A percentile compares a stretch with the other conserved stretches of the same genome.
These are phyloP conservation scores for Deilephila elpenor DNA, from an alignment of 2,888 invertebrate species.

Conservation along the genomic window DNA sequence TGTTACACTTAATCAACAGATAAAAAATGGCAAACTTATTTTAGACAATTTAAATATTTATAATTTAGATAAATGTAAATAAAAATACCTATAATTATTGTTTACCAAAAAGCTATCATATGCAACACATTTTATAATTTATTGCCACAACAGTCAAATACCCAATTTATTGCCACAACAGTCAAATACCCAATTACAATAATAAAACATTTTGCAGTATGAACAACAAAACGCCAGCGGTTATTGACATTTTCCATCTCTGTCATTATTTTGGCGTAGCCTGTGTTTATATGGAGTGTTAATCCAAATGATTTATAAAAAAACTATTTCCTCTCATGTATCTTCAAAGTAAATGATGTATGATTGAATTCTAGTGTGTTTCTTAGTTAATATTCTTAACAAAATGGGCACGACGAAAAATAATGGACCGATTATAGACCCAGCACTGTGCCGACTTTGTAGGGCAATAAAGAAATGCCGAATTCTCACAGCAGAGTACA, in stretches of 20 bases:
- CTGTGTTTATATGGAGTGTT: constrained; percentile 13
- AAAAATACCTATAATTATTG: too few relatives aligned
- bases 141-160: too few relatives aligned
- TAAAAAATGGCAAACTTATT: too few relatives aligned
- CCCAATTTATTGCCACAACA: too few relatives aligned
- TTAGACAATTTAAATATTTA: too few relatives aligned
- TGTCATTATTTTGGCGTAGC: constrained; percentile 19
- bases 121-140: too few relatives aligned
- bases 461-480: constrained; percentile 79
- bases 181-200: too few relatives aligned
- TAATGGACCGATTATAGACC: constrained; percentile 75
- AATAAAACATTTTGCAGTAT: background rate
- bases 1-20: too few relatives aligned
- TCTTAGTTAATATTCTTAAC: background rate
- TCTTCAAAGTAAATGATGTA: background rate
- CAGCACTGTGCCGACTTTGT: constrained; percentile 77
- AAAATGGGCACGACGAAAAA: constrained; percentile 68
- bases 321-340: background rate
- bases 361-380: background rate
- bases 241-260: constrained; percentile 37
- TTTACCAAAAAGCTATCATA: too few relatives aligned
- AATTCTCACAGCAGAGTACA: constrained; percentile 73
- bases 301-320: constrained; percentile 6
- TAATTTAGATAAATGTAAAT: too few relatives aligned
- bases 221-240: background rate